Evolutionary conservation across 2,888 invertebrate genomes (phyloP).

Genomic region (Emesis furor): DNA sequence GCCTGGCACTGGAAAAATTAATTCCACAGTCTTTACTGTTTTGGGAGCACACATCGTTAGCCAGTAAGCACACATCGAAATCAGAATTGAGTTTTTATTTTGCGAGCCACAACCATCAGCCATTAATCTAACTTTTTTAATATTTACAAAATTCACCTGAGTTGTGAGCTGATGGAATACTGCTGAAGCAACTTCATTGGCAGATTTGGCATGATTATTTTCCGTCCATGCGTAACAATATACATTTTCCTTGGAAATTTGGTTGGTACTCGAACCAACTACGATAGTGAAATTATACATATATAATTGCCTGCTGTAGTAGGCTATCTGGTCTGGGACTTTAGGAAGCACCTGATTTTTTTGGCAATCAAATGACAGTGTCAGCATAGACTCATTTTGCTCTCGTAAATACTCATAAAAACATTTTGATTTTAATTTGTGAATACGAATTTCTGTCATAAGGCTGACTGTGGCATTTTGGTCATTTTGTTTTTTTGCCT

Average conservation of each 20-base stretch:
- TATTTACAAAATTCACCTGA: background rate
- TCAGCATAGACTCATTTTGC: slow-evolving; percentile 4
- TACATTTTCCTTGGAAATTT: background rate
- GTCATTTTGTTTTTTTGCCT: background rate
- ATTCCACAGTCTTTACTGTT: no score
- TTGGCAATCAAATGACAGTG: slow-evolving; percentile 12
- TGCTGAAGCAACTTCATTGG: background rate
- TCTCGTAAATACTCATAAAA: slow-evolving; percentile 22
- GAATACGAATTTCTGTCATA: slow-evolving; percentile 24
- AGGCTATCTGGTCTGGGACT: slow-evolving; percentile 18
- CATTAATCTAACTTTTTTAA: background rate
- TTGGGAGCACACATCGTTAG: background rate
- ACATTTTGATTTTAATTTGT: slow-evolving; percentile 20
- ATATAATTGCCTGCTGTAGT: slow-evolving; percentile 2
- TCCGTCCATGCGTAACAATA: background rate
- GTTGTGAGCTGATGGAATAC: background rate
- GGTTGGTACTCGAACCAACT: no score
- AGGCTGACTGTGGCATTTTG: background rate
- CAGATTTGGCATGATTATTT: background rate
- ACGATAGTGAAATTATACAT: background rate
- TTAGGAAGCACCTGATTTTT: slow-evolving; percentile 23
- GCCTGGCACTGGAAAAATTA: slow-evolving; percentile 18
- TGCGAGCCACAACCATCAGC: background rate
- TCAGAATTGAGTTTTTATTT: background rate
- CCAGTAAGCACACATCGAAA: slow-evolving; percentile 7